A percentile compares a stretch with the other conserved stretches of the same genome.
Conservation (phyloP, 2,113 vertebrate genomes). For the Gymnobelideus leadbeateri region DNA sequence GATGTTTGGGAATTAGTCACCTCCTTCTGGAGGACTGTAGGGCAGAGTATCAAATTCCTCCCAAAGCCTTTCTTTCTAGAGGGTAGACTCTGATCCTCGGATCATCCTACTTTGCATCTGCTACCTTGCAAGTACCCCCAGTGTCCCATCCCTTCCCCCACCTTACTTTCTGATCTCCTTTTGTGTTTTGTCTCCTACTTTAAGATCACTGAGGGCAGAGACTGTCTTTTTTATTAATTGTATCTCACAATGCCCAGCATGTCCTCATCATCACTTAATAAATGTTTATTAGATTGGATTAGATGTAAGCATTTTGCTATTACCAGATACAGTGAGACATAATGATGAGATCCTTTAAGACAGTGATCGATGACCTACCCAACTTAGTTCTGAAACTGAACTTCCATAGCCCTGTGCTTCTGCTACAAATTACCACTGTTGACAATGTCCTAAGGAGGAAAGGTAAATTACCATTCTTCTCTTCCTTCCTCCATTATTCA, state of each 20-base stretch:
- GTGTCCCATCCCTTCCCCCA: not conserved
- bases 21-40: not conserved
- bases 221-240: not conserved
- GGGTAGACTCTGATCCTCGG: too few species aligned
- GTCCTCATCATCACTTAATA: not conserved
- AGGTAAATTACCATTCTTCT: not conserved
- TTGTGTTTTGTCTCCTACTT: not conserved
- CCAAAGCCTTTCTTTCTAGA: too few species aligned
- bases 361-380: not conserved
- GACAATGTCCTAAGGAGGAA: not conserved
- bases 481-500: not conserved
- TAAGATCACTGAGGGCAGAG: not conserved
- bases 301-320: not conserved
- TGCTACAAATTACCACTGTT: not conserved
- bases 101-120: not conserved
- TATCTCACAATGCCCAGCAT: not conserved
- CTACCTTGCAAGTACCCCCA: not conserved
- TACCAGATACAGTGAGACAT: not conserved
- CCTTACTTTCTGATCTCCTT: not conserved
- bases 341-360: not conserved
- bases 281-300: not conserved
- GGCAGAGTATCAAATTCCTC: not conserved
- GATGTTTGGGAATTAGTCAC: not conserved
- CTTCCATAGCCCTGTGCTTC: not conserved
- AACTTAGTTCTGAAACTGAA: not conserved